Percentiles rank a stretch among this genome's conserved stretches.
These are phyloP conservation scores for Nothura maculosa DNA, from an alignment of 2,797 vertebrate genomes.

Conservation along the genomic window DNA sequence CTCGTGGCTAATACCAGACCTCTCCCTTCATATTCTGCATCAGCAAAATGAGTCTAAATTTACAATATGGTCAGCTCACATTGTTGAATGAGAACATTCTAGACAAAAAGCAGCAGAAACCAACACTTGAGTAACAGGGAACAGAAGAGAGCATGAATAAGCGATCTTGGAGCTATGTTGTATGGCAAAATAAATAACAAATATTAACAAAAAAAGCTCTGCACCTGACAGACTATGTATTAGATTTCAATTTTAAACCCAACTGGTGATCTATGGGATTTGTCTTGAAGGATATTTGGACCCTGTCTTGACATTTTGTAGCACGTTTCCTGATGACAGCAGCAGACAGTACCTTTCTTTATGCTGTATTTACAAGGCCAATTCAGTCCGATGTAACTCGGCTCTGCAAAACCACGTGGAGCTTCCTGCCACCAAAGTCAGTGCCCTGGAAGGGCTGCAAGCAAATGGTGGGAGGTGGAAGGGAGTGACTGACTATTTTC, in stretches of 20 bases:
- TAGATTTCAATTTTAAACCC: background rate
- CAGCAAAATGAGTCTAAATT: background rate
- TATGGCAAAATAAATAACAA: background rate
- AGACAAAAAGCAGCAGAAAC: background rate
- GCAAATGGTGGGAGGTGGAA: background rate
- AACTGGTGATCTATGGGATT: background rate
- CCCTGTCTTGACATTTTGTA: background rate
- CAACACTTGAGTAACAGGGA: background rate
- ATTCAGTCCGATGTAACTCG: background rate
- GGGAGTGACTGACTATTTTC: background rate
- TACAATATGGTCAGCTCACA: background rate
- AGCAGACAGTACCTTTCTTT: background rate
- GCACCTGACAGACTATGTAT: background rate
- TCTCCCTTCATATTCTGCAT: background rate
- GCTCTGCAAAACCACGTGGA: background rate
- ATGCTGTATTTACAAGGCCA: background rate
- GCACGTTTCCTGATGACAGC: background rate
- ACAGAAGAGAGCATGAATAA: background rate
- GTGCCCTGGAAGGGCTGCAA: background rate
- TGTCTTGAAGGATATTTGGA: background rate
- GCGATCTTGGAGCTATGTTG: background rate
- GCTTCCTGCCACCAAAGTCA: background rate
- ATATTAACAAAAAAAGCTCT: background rate
- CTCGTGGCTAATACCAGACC: background rate
- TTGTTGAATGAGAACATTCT: background rate